Percentiles rank a stretch among this genome's conserved stretches.
phyloP scores from a whole-genome alignment of 2,888 invertebrate species.

The Diabrotica balteata region DNA sequence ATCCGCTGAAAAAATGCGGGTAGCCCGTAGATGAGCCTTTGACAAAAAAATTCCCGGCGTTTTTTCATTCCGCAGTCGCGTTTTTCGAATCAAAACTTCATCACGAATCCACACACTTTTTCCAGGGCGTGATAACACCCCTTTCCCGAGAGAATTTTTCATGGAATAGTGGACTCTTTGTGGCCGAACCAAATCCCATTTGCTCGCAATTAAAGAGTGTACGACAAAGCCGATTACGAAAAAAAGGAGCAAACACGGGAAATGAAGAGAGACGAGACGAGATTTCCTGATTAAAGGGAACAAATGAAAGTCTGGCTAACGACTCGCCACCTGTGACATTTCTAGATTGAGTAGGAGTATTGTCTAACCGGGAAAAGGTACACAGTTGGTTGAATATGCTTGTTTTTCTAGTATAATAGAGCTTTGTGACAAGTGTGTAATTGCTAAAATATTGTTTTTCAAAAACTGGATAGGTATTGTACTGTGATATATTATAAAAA shows the following conservation, averaged over 20 bases:
- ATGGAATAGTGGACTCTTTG: conserved; percentile 28
- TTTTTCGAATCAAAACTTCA: conserved; percentile 19
- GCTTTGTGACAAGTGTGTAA: too few species aligned
- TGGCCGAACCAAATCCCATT: conserved; percentile 30
- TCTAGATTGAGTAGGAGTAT: conserved; percentile 94
- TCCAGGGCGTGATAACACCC: conserved; percentile 18
- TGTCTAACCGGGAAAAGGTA: conserved; percentile 93
- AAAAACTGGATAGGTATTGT: too few species aligned
- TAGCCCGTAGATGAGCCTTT: background rate
- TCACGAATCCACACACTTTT: conserved; percentile 22
- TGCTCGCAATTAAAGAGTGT: conserved; percentile 35
- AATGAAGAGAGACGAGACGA: conserved; percentile 15
- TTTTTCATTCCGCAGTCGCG: background rate
- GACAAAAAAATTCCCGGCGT: conserved; percentile 2
- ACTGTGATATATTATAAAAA: too few species aligned
- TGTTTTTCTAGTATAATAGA: too few species aligned
- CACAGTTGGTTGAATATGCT: conserved; percentile 88
- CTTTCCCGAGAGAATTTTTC: conserved; percentile 24
- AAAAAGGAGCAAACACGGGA: conserved; percentile 21
- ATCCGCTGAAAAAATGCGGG: too few species aligned
- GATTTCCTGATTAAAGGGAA: conserved; percentile 22
- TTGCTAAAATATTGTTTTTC: too few species aligned
- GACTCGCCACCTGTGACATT: conserved; percentile 91
- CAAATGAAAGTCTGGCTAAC: conserved; percentile 64
- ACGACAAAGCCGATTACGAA: conserved; percentile 32